Evolutionary conservation across 2,797 vertebrate species (phyloP), one percentile per base, ranked within the genome.

Genomic region (Microctenopoma stevenorrisi): DNA sequence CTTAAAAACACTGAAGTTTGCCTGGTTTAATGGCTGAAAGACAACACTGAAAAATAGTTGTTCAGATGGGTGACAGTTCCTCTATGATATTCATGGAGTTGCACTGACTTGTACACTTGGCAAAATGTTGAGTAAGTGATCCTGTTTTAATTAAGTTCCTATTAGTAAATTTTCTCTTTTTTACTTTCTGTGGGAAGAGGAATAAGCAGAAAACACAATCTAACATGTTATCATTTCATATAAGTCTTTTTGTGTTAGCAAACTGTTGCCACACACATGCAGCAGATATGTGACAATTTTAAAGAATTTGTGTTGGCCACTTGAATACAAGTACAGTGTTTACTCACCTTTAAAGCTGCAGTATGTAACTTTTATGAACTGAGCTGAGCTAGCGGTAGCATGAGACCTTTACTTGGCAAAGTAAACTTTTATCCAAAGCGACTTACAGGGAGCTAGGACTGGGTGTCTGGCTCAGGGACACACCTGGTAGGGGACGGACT

Each of bases 1-100:
- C 47, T 38, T 37, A 67, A 63, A 63, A 15, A 57, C 9, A 22
- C 2, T 16, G 42, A 25, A 28, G 60, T 60, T 37, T 12, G 43
- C 4, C 15, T 16, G 9, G 30, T 33, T 33, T 33, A 33, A 33
- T 33, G 30, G 30, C 30, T 6, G 5, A 26, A 26, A 42, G 22
- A 18, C 4, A 13, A 40, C 5, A 54, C 18, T 55, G 12, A 40
- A 38, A 56, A 42, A 6, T 33, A 33, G 30, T 10, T 52, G 28
- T 53, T 53, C 26, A 52, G 4, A 50, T 50, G 12, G 48, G 22
- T 37, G 25, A 50, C 26, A 50, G 37, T 37, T 55, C 11, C 35
- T 55, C 16, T 15, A 28, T 28, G 13, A 25, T 53, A 4, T 37
- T 55, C 35, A 22, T 13, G 10, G n/a, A 12, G 5, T 38, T 13